Conservation (phyloP, 37 sponge, comb jelly and placozoan genomes). For the Ephydatia muelleri region DNA sequence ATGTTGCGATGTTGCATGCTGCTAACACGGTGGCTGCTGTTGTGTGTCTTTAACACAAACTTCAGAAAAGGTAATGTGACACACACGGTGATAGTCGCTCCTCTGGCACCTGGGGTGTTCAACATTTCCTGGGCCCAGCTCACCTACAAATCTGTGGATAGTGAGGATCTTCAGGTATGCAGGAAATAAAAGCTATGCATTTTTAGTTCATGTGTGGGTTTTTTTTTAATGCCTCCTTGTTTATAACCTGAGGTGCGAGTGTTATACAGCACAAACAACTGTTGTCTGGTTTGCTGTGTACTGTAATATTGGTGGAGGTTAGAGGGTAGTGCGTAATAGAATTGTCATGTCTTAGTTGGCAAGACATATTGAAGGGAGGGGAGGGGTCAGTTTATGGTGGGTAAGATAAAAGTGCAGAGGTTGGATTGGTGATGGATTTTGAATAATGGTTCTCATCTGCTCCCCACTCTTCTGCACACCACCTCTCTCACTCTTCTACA, state of each 20-base stretch:
- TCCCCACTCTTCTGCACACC: no score
- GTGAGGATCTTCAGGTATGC: conserved; percentile 4
- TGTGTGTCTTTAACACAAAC: background rate
- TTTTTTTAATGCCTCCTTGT: background rate
- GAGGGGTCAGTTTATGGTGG: no score
- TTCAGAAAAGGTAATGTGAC: conserved; percentile 66
- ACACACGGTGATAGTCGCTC: conserved; percentile 74
- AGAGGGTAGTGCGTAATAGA: background rate
- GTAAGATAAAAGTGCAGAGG: no score
- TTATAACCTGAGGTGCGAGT: no score
- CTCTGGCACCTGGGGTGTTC: conserved; percentile 47
- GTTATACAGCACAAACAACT: no score
- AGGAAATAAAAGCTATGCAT: background rate
- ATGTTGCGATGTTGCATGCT: conserved; percentile 1
- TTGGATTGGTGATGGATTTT: no score
- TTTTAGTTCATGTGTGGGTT: background rate
- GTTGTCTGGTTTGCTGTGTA: no score
- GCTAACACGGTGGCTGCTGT: background rate
- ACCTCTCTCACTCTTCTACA: no score
- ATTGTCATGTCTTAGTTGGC: no score
- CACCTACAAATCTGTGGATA: conserved; percentile 46
- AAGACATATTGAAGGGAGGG: no score
- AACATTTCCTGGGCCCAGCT: conserved; percentile 83
- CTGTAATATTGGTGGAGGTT: no score
- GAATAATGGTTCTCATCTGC: background rate